Percentiles rank a stretch among this genome's conserved stretches.
phyloP scores from a whole-genome alignment of 2,797 vertebrate species.

The Coregonus suidteri region DNA sequence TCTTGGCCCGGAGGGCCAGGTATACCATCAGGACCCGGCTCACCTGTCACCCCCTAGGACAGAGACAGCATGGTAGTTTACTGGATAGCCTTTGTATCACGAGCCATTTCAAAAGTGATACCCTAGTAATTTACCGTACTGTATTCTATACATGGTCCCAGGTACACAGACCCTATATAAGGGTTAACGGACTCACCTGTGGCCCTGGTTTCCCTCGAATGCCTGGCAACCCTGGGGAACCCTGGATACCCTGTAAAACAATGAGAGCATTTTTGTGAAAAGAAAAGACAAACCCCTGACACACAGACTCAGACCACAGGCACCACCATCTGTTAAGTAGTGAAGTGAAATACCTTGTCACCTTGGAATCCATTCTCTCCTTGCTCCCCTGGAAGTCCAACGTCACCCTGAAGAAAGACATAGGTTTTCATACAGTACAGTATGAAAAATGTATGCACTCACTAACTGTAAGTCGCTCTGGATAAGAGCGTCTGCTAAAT shows the following conservation, averaged over 20 bases:
- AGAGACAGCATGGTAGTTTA: constrained; percentile 3
- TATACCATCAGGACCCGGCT: constrained; percentile 84
- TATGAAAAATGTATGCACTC: too few relatives aligned
- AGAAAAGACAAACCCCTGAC: constrained; percentile 76
- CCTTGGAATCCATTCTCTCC: constrained; percentile 94
- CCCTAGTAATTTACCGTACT: background rate
- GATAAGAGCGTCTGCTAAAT: too few relatives aligned
- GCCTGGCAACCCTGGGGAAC: constrained; percentile 84
- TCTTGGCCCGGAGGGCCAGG: constrained; percentile 87
- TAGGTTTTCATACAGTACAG: too few relatives aligned
- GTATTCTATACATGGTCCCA: background rate
- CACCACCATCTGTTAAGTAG: background rate
- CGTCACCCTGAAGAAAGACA: constrained; percentile 81
- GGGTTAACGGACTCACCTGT: constrained; percentile 74
- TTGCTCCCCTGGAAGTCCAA: constrained; percentile 86
- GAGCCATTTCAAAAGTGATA: too few relatives aligned
- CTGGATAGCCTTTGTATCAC: too few relatives aligned
- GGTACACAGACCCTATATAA: background rate
- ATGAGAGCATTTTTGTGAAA: constrained; percentile 75
- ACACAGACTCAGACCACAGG: constrained; percentile 11
- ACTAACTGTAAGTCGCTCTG: too few relatives aligned
- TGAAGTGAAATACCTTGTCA: constrained; percentile 83
- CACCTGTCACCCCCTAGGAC: constrained; percentile 86
- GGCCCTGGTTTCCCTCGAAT: constrained; percentile 84
- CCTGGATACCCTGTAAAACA: constrained; percentile 83